Evolutionary conservation across 1,140 invertebrate species (phyloP).

Genomic region (Eupeodes corollae): DNA sequence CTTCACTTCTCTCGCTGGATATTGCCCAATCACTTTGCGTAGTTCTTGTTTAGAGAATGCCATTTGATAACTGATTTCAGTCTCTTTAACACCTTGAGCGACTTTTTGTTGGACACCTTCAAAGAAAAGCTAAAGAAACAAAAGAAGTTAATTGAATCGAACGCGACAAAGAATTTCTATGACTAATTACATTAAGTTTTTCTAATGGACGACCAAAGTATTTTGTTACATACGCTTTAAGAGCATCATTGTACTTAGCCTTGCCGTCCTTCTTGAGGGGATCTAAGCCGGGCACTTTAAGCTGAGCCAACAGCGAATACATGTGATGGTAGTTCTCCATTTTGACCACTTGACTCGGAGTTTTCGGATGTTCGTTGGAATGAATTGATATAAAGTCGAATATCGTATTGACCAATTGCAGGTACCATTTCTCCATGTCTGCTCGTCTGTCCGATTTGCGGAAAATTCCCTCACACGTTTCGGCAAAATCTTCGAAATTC

Average conservation of each 20-base stretch:
- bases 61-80: constrained; percentile 96
- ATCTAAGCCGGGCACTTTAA: constrained; percentile 88
- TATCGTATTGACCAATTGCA: constrained; percentile 71
- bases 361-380: constrained; percentile 80
- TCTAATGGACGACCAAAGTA: constrained; percentile 93
- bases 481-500: constrained; percentile 85
- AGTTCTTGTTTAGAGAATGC: constrained; percentile 96
- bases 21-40: constrained; percentile 88
- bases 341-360: constrained; percentile 86
- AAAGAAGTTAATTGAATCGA: neutral
- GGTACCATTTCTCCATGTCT: constrained; percentile 96
- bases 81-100: constrained; percentile 85
- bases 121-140: constrained; percentile 69
- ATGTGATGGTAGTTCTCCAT: constrained; percentile 98
- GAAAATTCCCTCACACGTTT: constrained; percentile 78
- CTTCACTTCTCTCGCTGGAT: constrained; percentile 91
- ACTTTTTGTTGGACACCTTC: constrained; percentile 88
- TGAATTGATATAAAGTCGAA: constrained; percentile 73
- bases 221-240: constrained; percentile 82
- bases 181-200: constrained; percentile 72
- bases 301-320: constrained; percentile 71
- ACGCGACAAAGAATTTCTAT: neutral
- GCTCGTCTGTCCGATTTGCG: constrained; percentile 74
- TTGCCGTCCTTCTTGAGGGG: constrained; percentile 82
- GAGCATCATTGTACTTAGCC: constrained; percentile 79